phyloP scores from a whole-genome alignment of 2,888 invertebrate genomes.

The Melikaiella ostensackeni region DNA sequence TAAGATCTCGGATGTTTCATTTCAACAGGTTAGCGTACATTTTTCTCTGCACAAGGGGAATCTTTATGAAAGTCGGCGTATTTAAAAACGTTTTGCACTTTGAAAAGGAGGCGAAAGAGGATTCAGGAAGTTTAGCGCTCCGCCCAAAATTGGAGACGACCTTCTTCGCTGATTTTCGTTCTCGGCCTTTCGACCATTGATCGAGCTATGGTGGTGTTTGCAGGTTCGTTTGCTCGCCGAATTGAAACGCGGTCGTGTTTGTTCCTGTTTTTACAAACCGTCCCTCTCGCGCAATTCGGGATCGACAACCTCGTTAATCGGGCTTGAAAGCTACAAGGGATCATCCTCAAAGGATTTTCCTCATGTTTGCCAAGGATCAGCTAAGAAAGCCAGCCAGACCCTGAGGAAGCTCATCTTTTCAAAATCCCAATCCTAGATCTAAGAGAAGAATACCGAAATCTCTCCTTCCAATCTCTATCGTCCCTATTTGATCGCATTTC shows the following conservation, averaged over 20 bases:
- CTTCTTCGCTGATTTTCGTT: slow-evolving; percentile 33
- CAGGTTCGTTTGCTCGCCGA: slow-evolving; percentile 20
- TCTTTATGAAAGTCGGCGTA: background rate
- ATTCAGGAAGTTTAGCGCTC: slow-evolving; percentile 29
- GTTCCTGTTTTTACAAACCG: slow-evolving; percentile 34
- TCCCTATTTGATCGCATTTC: slow-evolving; percentile 37
- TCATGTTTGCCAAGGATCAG: slow-evolving; percentile 24
- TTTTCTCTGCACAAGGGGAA: too few species aligned
- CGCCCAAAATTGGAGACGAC: slow-evolving; percentile 24
- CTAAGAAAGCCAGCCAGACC: slow-evolving; percentile 23
- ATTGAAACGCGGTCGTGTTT: slow-evolving; percentile 34
- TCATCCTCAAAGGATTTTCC: slow-evolving; percentile 36
- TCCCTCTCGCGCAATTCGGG: background rate
- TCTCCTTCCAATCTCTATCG: slow-evolving; percentile 31
- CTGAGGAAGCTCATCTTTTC: slow-evolving; percentile 1
- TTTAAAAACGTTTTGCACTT: slow-evolving; percentile 6
- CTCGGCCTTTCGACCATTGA: slow-evolving; percentile 28
- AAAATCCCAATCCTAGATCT: background rate
- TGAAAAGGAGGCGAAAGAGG: background rate
- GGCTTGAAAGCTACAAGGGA: slow-evolving; percentile 27
- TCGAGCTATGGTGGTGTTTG: slow-evolving; percentile 16
- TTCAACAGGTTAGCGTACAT: too few species aligned
- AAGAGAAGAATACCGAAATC: slow-evolving; percentile 16
- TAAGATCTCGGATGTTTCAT: too few species aligned
- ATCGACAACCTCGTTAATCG: slow-evolving; percentile 21